Evolutionary conservation across 1,140 invertebrate genomes (phyloP).

Genomic region (Conus ventricosus): DNA sequence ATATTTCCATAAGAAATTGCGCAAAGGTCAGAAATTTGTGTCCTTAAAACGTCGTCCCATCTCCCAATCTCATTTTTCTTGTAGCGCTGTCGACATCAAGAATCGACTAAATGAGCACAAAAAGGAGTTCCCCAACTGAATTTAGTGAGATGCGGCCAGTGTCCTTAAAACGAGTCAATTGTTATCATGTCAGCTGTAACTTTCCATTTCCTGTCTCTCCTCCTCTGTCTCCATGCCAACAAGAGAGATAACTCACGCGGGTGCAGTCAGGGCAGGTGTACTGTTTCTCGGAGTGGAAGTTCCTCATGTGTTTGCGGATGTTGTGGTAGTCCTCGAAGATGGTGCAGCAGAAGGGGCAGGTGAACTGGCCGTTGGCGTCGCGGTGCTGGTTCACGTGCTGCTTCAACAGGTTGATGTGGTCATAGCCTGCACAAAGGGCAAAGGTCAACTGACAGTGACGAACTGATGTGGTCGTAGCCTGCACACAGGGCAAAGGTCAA

Average conservation of each 20-base stretch:
- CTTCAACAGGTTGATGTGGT: slow-evolving; percentile 81
- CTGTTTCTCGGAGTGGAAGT: slow-evolving; percentile 83
- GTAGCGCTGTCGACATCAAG: too few relatives aligned
- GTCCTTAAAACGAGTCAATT: too few relatives aligned
- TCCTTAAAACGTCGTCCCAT: too few relatives aligned
- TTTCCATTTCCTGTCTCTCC: background rate
- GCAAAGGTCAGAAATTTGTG: too few relatives aligned
- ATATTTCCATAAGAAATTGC: too few relatives aligned
- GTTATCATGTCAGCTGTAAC: too few relatives aligned
- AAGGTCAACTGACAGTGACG: slow-evolving; percentile 71
- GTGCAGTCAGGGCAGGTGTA: slow-evolving; percentile 76
- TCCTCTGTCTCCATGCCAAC: background rate
- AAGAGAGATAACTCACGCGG: slow-evolving; percentile 50
- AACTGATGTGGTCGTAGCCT: background rate
- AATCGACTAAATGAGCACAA: too few relatives aligned
- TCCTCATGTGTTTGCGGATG: slow-evolving; percentile 85
- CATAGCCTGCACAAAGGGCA: slow-evolving; percentile 80
- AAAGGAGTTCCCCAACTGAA: too few relatives aligned
- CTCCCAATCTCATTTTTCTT: too few relatives aligned
- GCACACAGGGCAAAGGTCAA: slow-evolving; percentile 82
- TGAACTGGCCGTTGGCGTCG: slow-evolving; percentile 81
- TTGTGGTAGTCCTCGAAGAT: slow-evolving; percentile 80
- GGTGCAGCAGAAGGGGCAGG: slow-evolving; percentile 84
- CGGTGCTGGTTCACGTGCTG: slow-evolving; percentile 73
- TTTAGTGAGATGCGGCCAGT: too few relatives aligned